Conservation (phyloP, 2,888 invertebrate genomes). For the Phortica magna region DNA sequence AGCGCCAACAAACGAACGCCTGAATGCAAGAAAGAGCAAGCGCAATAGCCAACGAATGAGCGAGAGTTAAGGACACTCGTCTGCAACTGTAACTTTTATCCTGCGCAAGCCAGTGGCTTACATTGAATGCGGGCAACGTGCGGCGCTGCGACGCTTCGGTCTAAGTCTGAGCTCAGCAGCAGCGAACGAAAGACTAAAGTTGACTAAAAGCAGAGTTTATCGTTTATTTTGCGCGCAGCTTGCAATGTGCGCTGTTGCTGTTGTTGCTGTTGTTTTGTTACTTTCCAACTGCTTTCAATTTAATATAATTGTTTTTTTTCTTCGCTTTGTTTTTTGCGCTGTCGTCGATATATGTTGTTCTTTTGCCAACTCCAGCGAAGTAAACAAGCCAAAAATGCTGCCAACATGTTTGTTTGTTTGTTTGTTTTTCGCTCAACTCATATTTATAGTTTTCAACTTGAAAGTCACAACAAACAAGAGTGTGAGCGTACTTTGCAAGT, state of each 20-base stretch:
- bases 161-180: slow-evolving; percentile 33
- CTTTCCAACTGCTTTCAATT: background rate
- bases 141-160: slow-evolving; percentile 49
- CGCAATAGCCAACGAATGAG: slow-evolving; percentile 32
- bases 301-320: background rate
- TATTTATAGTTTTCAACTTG: slow-evolving; percentile 17
- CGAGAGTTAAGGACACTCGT: slow-evolving; percentile 42
- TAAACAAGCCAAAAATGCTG: slow-evolving; percentile 26
- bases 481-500: background rate
- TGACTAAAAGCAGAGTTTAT: slow-evolving; percentile 72
- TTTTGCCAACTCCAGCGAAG: slow-evolving; percentile 14
- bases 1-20: slow-evolving; percentile 57
- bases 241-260: background rate
- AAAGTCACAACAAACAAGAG: background rate
- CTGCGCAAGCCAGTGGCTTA: slow-evolving; percentile 15
- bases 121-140: background rate
- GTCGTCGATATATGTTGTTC: slow-evolving; percentile 22
- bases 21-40: slow-evolving; percentile 46
- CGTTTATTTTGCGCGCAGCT: slow-evolving; percentile 25
- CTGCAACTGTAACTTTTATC: slow-evolving; percentile 38
- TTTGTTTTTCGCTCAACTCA: slow-evolving; percentile 2
- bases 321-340: background rate
- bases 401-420: background rate
- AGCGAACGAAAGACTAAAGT: slow-evolving; percentile 64
- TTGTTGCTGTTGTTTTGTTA: background rate